Percentiles rank a stretch among this genome's conserved stretches.
phyloP scores from a whole-genome alignment of 2,113 vertebrate species.

The Pteropus alecto region DNA sequence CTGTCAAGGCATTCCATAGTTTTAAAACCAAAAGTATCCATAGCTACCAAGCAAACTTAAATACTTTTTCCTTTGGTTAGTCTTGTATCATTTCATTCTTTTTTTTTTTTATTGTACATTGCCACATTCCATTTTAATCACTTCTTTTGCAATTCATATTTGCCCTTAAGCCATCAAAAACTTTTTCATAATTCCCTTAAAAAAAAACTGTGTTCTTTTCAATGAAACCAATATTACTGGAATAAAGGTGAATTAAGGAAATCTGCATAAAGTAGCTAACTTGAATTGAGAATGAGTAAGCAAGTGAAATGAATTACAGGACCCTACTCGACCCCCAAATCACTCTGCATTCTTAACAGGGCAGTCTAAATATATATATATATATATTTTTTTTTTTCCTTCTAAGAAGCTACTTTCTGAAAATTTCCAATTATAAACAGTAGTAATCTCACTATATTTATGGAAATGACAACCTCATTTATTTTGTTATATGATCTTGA shows the following conservation, averaged over 20 bases:
- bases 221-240: background rate
- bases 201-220: background rate
- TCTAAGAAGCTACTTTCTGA: background rate
- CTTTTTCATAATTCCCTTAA: background rate
- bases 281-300: background rate
- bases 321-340: background rate
- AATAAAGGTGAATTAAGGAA: background rate
- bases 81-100: background rate
- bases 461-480: background rate
- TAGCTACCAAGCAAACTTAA: background rate
- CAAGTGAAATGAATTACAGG: background rate
- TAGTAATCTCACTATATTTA: background rate
- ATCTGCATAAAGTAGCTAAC: background rate
- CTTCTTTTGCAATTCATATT: background rate
- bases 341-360: background rate
- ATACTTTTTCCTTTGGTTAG: constrained; percentile 8
- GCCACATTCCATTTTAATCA: background rate
- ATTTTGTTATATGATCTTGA: background rate
- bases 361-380: background rate
- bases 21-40: background rate
- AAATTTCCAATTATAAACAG: background rate
- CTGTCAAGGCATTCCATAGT: background rate
- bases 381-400: background rate
- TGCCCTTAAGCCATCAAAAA: background rate
- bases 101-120: background rate